Base-by-base conservation (phyloP, 2,888 invertebrate genomes). In the Micoletzkya japonica region DNA sequence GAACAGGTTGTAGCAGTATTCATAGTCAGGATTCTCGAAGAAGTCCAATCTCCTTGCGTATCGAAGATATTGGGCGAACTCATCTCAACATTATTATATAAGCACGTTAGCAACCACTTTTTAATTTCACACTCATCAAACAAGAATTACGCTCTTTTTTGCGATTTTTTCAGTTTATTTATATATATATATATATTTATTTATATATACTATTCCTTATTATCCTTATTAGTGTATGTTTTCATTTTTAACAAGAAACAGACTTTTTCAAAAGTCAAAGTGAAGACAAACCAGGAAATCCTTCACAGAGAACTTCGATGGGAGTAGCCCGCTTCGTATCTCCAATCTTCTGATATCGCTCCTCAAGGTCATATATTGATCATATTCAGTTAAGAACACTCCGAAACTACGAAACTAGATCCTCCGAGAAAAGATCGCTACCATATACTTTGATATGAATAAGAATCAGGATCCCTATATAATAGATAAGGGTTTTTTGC, bases 11-110 rank as follows among this genome's bases (percentile, higher is more conserved):
- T 81, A 84, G 74, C 85, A 86, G 90, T 96, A 96, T 88, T 97
- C 95, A 90, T 98, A 98, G 89, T 98, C 97, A 73, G 98, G 98
- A 81, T 95, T 94, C 90, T 98, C 98, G 90, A 97, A 98, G 90
- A 98, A 98, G 89, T 98, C 98, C 88, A 98, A 90, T 87, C 95
- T 91, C 72, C 90, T 90, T 74, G 98, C 97, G 89, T 98, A 98
- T 86, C 95, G 92, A 83, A 98, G 90, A 89, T 98, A 98, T 86
- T 93, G 94, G 77, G 95, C 93, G 90, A 98, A 91, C 89, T 98
- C 97, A 88, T 97, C 97, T 86, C 92, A 91, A 89, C 1, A 59
- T 36, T 37, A 7, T 26, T 36, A 70, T 30, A 17, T 30, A 54
- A 70, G 72, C 28, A 20, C n/a, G 57, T 17, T 34, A n/a, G 20